These are phyloP conservation scores for Apoda limacodes DNA, from an alignment of 2,888 invertebrate species.

Conservation along the genomic window DNA sequence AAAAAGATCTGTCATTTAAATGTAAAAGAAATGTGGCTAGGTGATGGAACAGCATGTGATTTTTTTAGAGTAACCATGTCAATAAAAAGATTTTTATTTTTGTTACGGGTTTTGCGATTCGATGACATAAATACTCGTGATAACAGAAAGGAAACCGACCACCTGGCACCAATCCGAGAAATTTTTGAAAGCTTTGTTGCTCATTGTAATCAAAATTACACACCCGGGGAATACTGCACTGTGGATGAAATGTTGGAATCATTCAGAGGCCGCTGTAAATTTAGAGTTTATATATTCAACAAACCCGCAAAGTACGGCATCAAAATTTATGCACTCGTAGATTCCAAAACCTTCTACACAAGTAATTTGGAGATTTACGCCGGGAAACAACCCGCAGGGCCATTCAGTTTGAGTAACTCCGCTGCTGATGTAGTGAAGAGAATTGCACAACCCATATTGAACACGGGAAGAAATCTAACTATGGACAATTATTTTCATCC, in stretches of 20 bases:
- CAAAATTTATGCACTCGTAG: conserved; percentile 15
- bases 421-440: conserved; percentile 13
- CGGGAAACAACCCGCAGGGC: conserved; percentile 16
- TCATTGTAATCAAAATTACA: conserved; percentile 11
- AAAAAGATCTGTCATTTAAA: conserved; percentile 9
- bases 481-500: conserved; percentile 17
- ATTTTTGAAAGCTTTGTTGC: conserved; percentile 12
- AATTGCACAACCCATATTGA: conserved; percentile 11
- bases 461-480: conserved; percentile 16
- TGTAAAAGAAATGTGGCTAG: conserved; percentile 13
- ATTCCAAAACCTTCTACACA: conserved; percentile 17
- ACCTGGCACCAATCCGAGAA: conserved; percentile 11
- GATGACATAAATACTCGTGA: conserved; percentile 9
- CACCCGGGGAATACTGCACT: conserved; percentile 12
- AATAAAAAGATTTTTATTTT: conserved; percentile 10
- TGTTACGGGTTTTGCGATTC: conserved; percentile 12
- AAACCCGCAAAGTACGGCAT: conserved; percentile 19
- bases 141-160: conserved; percentile 9
- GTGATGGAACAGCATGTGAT: conserved; percentile 13
- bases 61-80: conserved; percentile 14
- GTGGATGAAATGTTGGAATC: too few species aligned
- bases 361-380: too few species aligned
- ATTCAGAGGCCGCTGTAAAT: conserved; percentile 16
- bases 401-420: conserved; percentile 10
- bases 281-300: conserved; percentile 15